A percentile compares a stretch with the other conserved stretches of the same genome.
Evolutionary conservation across 1,140 invertebrate species (phyloP).

Genomic region (Antheraea pernyi): DNA sequence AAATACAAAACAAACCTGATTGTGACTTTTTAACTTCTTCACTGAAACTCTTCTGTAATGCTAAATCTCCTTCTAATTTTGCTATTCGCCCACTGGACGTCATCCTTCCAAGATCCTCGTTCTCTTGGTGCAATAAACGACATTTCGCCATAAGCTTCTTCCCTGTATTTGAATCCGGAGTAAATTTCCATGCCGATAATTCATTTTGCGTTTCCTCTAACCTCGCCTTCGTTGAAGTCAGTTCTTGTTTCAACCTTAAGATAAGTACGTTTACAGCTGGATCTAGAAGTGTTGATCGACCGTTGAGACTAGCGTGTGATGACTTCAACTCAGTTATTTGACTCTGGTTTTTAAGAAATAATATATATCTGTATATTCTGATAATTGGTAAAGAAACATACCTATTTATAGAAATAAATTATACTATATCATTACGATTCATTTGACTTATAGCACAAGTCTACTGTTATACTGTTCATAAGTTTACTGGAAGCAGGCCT

Average conservation of each 20-base stretch:
- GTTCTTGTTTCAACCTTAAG: constrained; percentile 94
- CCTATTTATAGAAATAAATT: too few relatives aligned
- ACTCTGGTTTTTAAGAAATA: constrained; percentile 81
- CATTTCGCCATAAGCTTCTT: constrained; percentile 99
- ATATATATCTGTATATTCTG: neutral
- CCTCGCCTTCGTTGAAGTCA: constrained; percentile 93
- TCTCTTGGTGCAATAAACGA: constrained; percentile 97
- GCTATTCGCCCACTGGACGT: constrained; percentile 96
- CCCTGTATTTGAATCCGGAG: constrained; percentile 98
- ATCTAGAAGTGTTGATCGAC: constrained; percentile 91
- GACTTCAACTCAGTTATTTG: constrained; percentile 95
- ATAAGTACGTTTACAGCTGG: constrained; percentile 97
- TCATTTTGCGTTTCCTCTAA: constrained; percentile 99
- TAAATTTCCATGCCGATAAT: constrained; percentile 99
- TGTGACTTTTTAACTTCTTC: constrained; percentile 98
- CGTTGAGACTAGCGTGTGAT: constrained; percentile 87
- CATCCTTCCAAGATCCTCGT: constrained; percentile 98
- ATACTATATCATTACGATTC: too few relatives aligned
- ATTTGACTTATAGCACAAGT: too few relatives aligned
- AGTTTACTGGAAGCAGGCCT: too few relatives aligned
- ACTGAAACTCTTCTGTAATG: constrained; percentile 96
- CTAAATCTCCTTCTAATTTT: constrained; percentile 97
- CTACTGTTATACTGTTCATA: too few relatives aligned
- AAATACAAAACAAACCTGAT: constrained; percentile 83
- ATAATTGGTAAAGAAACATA: too few relatives aligned